phyloP scores from a whole-genome alignment of 37 sponge, comb jelly and placozoan genomes.

The Cladorhizidae sp. region DNA sequence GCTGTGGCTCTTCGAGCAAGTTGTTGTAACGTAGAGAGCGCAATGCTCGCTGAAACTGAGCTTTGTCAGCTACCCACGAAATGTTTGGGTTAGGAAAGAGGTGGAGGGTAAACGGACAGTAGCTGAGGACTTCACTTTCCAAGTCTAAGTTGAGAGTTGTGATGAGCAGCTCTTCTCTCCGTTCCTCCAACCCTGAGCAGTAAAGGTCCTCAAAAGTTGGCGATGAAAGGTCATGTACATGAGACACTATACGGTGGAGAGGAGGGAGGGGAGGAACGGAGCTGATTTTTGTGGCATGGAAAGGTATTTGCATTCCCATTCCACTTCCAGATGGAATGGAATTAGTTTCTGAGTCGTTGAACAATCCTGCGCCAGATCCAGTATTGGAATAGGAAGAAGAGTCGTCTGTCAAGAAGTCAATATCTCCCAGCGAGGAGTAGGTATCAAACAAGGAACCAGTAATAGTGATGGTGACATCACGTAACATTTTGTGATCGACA shows the following conservation, averaged over 20 bases:
- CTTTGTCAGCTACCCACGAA: slow-evolving; percentile 27
- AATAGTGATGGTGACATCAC: slow-evolving; percentile 76
- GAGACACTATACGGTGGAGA: slow-evolving; percentile 10
- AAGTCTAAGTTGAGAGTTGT: slow-evolving; percentile 59
- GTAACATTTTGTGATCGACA: slow-evolving; percentile 69
- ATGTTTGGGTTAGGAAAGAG: slow-evolving; percentile 42
- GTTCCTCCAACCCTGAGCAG: slow-evolving; percentile 48
- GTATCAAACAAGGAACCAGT: slow-evolving; percentile 43
- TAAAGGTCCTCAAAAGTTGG: slow-evolving; percentile 41
- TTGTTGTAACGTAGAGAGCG: slow-evolving; percentile 73
- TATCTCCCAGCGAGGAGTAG: slow-evolving; percentile 19
- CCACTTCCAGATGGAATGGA: background rate
- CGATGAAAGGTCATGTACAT: slow-evolving; percentile 23
- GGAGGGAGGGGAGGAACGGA: slow-evolving; percentile 33
- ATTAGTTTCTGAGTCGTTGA: slow-evolving; percentile 16
- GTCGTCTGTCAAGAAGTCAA: slow-evolving; percentile 15
- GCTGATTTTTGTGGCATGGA: slow-evolving; percentile 21
- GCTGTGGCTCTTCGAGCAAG: slow-evolving; percentile 79
- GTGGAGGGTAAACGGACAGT: slow-evolving; percentile 71
- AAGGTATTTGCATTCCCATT: background rate
- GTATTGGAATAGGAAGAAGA: background rate
- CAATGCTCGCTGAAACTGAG: slow-evolving; percentile 69
- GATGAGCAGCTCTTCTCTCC: slow-evolving; percentile 70
- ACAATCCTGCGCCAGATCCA: slow-evolving; percentile 9
- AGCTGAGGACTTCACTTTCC: slow-evolving; percentile 47